A percentile compares a stretch with the other conserved stretches of the same genome.
phyloP scores from a whole-genome alignment of 2,888 invertebrate species.

The Chrysodeixis includens region DNA sequence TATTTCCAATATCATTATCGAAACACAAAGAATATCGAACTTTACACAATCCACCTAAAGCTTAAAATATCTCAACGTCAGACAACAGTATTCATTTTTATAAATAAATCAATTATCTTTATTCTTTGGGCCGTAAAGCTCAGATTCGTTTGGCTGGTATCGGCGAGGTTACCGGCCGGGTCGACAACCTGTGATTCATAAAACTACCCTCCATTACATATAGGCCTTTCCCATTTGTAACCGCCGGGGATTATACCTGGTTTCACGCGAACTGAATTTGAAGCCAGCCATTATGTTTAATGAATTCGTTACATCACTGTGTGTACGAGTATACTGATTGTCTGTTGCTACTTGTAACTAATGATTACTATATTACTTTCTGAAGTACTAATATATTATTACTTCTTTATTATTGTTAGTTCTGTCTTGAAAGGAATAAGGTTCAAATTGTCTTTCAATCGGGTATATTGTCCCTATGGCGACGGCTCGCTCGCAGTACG shows the following conservation, averaged over 20 bases:
- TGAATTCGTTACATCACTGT: conserved; percentile 47
- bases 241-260: conserved; percentile 62
- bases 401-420: not conserved
- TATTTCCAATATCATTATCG: conserved; percentile 27
- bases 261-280: conserved; percentile 60
- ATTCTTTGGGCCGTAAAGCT: conserved; percentile 44
- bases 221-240: conserved; percentile 73
- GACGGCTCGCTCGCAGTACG: not conserved
- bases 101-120: conserved; percentile 49
- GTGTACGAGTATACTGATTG: too few relatives aligned
- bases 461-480: not conserved
- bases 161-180: conserved; percentile 71
- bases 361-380: not conserved
- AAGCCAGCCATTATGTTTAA: conserved; percentile 41
- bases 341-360: not conserved
- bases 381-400: not conserved
- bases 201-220: conserved; percentile 74
- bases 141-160: conserved; percentile 38
- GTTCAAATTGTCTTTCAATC: not conserved
- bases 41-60: conserved; percentile 24
- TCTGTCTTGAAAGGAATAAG: not conserved
- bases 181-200: conserved; percentile 78
- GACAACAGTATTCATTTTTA: conserved; percentile 23
- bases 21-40: conserved; percentile 26
- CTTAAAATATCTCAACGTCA: conserved; percentile 24